These are phyloP conservation scores for Germaria angustata DNA, from an alignment of 2,888 invertebrate genomes.

Conservation along the genomic window DNA sequence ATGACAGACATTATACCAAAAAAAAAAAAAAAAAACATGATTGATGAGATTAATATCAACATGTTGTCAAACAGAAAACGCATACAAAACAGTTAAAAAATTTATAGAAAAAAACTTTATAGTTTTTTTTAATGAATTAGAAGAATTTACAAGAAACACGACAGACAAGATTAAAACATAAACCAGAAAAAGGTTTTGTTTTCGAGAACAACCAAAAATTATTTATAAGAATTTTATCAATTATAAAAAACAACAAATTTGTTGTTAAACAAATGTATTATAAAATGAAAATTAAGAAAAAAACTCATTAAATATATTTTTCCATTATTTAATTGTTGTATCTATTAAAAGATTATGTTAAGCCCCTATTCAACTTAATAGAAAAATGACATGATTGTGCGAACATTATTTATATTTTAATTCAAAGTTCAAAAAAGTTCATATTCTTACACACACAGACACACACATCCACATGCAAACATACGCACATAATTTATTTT, in stretches of 20 bases:
- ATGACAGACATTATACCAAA: constrained; percentile 16
- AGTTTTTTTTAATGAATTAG: background rate
- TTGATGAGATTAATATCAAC: constrained; percentile 56
- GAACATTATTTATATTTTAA: constrained; percentile 9
- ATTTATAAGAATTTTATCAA: background rate
- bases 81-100: background rate
- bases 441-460: background rate
- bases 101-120: background rate
- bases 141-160: background rate
- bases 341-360: constrained; percentile 30
- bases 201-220: background rate
- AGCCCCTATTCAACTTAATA: constrained; percentile 2
- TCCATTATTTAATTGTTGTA: constrained; percentile 38
- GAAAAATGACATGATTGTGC: background rate
- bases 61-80: constrained; percentile 45
- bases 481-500: constrained; percentile 23
- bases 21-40: constrained; percentile 29
- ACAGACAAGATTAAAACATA: background rate
- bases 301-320: background rate
- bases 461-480: background rate
- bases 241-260: background rate
- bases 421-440: constrained; percentile 56
- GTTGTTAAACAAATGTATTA: background rate
- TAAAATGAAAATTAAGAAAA: background rate
- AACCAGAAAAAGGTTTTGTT: background rate